phyloP scores from a whole-genome alignment of 1,140 invertebrate species.

The Aphelenchoides avenae region DNA sequence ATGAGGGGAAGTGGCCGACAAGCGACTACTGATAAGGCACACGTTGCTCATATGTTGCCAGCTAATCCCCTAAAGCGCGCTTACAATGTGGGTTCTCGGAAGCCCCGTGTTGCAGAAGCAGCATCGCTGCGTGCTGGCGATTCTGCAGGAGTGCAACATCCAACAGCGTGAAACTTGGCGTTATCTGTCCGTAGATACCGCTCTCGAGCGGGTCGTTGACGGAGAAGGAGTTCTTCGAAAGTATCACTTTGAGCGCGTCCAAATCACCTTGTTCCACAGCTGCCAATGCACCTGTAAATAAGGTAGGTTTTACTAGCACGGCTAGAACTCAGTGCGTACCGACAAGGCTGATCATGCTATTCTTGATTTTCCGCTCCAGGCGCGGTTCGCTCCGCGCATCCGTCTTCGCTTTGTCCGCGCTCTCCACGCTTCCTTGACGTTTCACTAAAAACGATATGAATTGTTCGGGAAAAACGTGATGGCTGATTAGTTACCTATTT shows the following conservation, averaged over 20 bases:
- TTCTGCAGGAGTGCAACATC: constrained; percentile 37
- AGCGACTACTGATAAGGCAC: too few species aligned
- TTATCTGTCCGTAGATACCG: constrained; percentile 28
- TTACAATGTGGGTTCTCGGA: constrained; percentile 28
- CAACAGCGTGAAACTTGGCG: constrained; percentile 18
- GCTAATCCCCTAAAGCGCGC: too few species aligned
- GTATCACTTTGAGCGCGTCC: constrained; percentile 26
- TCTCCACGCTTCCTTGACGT: constrained; percentile 37
- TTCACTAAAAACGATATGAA: constrained; percentile 32
- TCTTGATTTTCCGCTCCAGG: constrained; percentile 28
- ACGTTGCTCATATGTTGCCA: too few species aligned
- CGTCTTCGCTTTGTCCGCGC: constrained; percentile 16
- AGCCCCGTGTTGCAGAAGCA: constrained; percentile 30
- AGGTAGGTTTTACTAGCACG: constrained; percentile 9
- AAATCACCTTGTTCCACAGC: constrained; percentile 35
- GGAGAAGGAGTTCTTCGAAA: constrained; percentile 26
- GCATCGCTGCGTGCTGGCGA: constrained; percentile 11
- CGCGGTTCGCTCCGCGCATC: background rate
- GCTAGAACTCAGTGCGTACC: constrained; percentile 21
- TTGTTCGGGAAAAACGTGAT: too few species aligned
- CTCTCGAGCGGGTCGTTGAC: constrained; percentile 24
- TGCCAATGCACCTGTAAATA: constrained; percentile 27
- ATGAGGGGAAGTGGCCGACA: too few species aligned
- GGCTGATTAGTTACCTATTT: too few species aligned
- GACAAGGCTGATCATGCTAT: constrained; percentile 34